Evolutionary conservation across 2,888 invertebrate genomes (phyloP), one percentile per base, ranked within the genome.

Genomic region (Athrips mouffetella): DNA sequence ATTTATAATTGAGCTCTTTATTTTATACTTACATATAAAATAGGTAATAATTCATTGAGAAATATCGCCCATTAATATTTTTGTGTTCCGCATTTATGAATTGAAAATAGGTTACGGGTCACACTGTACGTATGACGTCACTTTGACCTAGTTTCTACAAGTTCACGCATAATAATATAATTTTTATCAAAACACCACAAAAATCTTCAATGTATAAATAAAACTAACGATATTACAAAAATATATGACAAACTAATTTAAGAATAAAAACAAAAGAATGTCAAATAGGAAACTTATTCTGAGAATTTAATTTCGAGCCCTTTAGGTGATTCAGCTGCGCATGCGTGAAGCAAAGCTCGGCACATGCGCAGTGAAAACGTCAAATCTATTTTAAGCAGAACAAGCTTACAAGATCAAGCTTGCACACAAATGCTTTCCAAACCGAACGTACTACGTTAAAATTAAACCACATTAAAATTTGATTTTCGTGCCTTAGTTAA

Each of bases 351-450:
- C n/a, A 23, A 30, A 50, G 49, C 51, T 59, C 51, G 58, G 55
- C 67, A 60, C 84, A 73, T 63, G 85, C 83, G 82, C 77, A 29
- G 5, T 44, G 2, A 21, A 75, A 77, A 82, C 83, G 80, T 81
- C 84, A 80, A 64, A 56, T 75, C 82, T 86, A 86, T 86, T 86
- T 85, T 76, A n/a, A 79, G 87, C 82, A 74, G 27, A 13, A 62
- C 65, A 71, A 72, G 70, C 74, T 65, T 65, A 58, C 65, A 63
- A 55, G 63, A 66, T 23, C n/a, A 29, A 39, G 27, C 8, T 11
- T 31, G 31, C 18, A 40, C 11, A 11, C 45, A 18, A 25, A 39
- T n/a, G n/a, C n/a, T n/a, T n/a, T n/a, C n/a, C n/a, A n/a, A n/a
- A n/a, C n/a, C n/a, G n/a, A n/a, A n/a, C n/a, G n/a, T n/a, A 40